A percentile compares a stretch with the other conserved stretches of the same genome.
These are phyloP conservation scores for Cisticola juncidis DNA, from an alignment of 2,113 vertebrate species.

Conservation along the genomic window DNA sequence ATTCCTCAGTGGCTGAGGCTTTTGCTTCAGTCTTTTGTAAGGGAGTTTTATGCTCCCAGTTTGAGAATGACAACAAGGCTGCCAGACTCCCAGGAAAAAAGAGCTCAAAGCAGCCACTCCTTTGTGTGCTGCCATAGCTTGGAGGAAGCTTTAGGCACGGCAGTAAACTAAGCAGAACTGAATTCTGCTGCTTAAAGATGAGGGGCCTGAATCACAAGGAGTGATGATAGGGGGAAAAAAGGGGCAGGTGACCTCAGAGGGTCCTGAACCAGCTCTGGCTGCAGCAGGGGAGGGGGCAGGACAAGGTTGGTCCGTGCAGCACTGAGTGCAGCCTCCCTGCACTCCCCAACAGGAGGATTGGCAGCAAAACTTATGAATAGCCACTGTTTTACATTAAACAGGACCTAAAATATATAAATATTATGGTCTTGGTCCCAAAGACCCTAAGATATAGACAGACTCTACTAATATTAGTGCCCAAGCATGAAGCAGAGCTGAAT, in stretches of 20 bases:
- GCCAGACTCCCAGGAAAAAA: background rate
- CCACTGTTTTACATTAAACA: background rate
- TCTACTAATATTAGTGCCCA: background rate
- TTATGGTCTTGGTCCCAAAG: background rate
- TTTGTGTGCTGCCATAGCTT: background rate
- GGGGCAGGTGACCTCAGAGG: background rate
- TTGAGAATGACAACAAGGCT: background rate
- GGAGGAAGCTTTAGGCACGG: background rate
- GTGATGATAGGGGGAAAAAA: background rate
- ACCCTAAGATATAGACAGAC: background rate
- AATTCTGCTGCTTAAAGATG: background rate
- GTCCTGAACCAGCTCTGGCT: background rate
- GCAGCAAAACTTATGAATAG: background rate
- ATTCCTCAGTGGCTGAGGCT: background rate
- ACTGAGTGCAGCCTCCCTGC: fast-evolving
- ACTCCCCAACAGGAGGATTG: fast-evolving
- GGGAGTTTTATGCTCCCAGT: background rate
- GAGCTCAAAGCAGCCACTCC: slow-evolving; percentile 5
- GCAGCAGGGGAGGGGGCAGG: background rate
- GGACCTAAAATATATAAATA: background rate
- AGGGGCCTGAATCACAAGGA: background rate
- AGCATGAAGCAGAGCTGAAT: background rate
- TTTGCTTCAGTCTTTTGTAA: slow-evolving; percentile 13
- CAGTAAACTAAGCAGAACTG: background rate
- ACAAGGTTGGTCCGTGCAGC: fast-evolving